Percentiles rank a stretch among this genome's conserved stretches.
Evolutionary conservation across 2,888 invertebrate species (phyloP).

Genomic region (Mimachlamys varia): DNA sequence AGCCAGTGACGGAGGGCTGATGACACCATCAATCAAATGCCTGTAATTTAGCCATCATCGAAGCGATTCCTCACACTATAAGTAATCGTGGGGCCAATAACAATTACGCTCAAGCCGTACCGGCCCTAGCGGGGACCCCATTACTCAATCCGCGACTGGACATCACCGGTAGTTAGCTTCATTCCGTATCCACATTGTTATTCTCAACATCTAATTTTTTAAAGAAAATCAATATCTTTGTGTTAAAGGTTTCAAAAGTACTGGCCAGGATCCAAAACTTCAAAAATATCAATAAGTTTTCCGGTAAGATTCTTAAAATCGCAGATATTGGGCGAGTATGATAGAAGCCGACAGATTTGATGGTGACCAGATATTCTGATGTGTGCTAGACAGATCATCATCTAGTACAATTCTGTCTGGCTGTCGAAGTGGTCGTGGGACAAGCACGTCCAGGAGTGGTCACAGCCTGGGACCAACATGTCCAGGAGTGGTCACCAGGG

Average conservation of each 20-base stretch:
- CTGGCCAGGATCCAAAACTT: neutral
- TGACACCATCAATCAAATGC: neutral
- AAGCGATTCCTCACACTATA: neutral
- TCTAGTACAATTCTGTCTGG: too few relatives aligned
- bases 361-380: too few relatives aligned
- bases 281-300: neutral
- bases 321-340: too few relatives aligned
- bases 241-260: neutral
- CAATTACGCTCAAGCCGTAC: neutral
- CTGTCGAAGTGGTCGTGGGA: too few relatives aligned
- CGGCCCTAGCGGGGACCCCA: neutral
- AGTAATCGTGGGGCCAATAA: neutral
- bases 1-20: neutral
- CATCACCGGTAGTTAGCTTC: neutral
- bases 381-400: too few relatives aligned
- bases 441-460: too few relatives aligned
- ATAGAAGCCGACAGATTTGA: too few relatives aligned
- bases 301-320: too few relatives aligned
- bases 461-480: too few relatives aligned
- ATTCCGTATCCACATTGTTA: too few relatives aligned
- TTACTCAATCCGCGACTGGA: neutral
- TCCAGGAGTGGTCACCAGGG: too few relatives aligned
- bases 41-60: neutral
- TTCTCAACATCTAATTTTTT: neutral
- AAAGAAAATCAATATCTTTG: neutral